phyloP scores from a whole-genome alignment of 1,140 invertebrate genomes.

The Danaus melanippus region DNA sequence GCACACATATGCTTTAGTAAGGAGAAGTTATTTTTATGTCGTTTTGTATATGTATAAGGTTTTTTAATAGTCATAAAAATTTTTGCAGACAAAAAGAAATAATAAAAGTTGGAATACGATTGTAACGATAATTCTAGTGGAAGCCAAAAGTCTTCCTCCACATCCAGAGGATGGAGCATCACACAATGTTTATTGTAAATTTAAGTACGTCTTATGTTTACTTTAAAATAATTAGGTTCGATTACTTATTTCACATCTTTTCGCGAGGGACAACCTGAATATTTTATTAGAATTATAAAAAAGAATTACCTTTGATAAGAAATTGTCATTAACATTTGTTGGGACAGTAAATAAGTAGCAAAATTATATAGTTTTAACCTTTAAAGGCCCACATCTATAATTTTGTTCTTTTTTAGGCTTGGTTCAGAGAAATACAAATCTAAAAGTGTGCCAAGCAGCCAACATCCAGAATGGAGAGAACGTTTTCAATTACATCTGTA shows the following conservation, averaged over 20 bases:
- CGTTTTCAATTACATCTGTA: constrained; percentile 40
- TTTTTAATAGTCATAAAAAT: no score
- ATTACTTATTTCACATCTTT: neutral
- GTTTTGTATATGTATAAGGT: no score
- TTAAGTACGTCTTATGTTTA: constrained; percentile 76
- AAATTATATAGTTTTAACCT: no score
- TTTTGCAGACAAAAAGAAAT: constrained; percentile 16
- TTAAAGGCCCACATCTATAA: neutral
- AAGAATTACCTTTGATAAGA: no score
- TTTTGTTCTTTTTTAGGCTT: constrained; percentile 30
- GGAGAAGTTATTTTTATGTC: no score
- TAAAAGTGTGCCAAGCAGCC: constrained; percentile 36
- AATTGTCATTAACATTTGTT: no score
- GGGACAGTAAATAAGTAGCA: no score
- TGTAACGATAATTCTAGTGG: constrained; percentile 94
- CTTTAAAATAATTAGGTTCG: neutral
- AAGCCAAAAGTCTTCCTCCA: constrained; percentile 89
- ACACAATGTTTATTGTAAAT: constrained; percentile 94
- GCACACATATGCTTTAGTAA: no score
- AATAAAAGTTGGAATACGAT: constrained; percentile 73
- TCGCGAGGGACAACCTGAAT: no score
- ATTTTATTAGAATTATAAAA: no score
- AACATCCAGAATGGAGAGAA: constrained; percentile 50
- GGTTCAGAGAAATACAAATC: constrained; percentile 45
- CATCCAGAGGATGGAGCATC: constrained; percentile 86